Evolutionary conservation across 2,888 invertebrate species (phyloP).

Genomic region (Torymus aiolomorphi): DNA sequence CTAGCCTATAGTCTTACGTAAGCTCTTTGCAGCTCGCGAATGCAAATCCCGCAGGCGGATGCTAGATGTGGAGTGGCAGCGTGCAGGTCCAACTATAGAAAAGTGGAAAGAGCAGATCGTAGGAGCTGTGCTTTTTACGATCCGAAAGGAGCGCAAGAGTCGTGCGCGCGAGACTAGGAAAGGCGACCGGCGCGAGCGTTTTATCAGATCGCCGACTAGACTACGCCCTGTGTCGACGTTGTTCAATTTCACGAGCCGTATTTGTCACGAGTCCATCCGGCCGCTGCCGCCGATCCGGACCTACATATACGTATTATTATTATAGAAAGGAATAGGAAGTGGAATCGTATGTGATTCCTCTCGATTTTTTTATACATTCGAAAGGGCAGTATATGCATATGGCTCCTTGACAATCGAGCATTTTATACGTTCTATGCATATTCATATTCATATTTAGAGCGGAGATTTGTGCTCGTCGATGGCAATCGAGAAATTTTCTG

Average conservation of each 20-base stretch:
- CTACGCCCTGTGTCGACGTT: conserved; percentile 26
- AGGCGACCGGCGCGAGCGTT: conserved; percentile 13
- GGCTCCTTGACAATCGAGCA: too few relatives aligned
- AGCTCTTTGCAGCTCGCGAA: conserved; percentile 65
- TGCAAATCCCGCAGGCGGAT: conserved; percentile 63
- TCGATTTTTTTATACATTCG: too few relatives aligned
- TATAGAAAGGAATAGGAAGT: too few relatives aligned
- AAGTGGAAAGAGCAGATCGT: conserved; percentile 1
- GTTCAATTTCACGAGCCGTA: conserved; percentile 42
- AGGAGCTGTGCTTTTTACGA: conserved; percentile 4
- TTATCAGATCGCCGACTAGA: conserved; percentile 47
- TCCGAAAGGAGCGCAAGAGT: conserved; percentile 11
- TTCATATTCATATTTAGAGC: too few relatives aligned
- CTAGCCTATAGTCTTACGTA: conserved; percentile 60
- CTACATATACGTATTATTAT: too few relatives aligned
- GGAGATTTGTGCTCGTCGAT: too few relatives aligned
- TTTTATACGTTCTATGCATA: too few relatives aligned
- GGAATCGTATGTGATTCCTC: too few relatives aligned
- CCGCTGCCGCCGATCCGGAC: background rate
- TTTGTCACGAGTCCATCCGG: conserved; percentile 18
- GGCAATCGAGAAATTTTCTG: too few relatives aligned
- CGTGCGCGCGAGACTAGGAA: conserved; percentile 8
- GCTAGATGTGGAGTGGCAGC: conserved; percentile 37
- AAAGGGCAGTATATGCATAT: too few relatives aligned
- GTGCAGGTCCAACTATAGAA: conserved; percentile 22